Evolutionary conservation across 2,113 vertebrate species (phyloP), one percentile per base, ranked within the genome.

Genomic region (Poeciliopsis retropinna): DNA sequence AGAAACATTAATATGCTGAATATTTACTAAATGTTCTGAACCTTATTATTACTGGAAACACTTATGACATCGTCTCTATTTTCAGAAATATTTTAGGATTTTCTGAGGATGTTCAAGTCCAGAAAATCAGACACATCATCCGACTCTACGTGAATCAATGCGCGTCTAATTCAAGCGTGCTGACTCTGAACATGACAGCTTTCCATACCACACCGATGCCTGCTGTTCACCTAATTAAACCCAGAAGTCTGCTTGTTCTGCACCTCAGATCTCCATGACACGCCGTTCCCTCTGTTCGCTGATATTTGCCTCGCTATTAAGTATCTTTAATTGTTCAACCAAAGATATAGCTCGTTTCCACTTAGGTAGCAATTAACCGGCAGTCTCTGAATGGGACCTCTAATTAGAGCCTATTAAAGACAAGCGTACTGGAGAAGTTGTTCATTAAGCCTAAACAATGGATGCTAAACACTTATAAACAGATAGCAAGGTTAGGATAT

Each of bases 341-440:
- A 65, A 82, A 81, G 67, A 73, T 73, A 47, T 63, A 72, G 70
- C 78, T 84, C 69, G 80, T 75, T 79, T 67, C 78, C 63, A 14
- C 80, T 85, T 81, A 77, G 82, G 79, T 63, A 32, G 25, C 70
- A 73, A 81, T 80, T 83, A 87, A 82, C 65, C 19, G 62, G 5
- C 37, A 63, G 64, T 67, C 76, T 81, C 74, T 81, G 68, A 31
- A 82, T 65, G 73, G 54, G 64, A 70, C 82, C 60, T 73, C 68
- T 83, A 83, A 90, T 90, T 86, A 86, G 76, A 64, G 54, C 74
- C 82, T 51, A 77, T 83, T 84, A 88, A 82, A 75, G 78, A 63
- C 68, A 79, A 70, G 80, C 76, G 32, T 47, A 71, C 30, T 32
- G 57, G n/a, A 83, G 83, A 86, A 81, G 85, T 79, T 83, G 60